phyloP scores from a whole-genome alignment of 2,797 vertebrate species.

The Liparis tanakae region DNA sequence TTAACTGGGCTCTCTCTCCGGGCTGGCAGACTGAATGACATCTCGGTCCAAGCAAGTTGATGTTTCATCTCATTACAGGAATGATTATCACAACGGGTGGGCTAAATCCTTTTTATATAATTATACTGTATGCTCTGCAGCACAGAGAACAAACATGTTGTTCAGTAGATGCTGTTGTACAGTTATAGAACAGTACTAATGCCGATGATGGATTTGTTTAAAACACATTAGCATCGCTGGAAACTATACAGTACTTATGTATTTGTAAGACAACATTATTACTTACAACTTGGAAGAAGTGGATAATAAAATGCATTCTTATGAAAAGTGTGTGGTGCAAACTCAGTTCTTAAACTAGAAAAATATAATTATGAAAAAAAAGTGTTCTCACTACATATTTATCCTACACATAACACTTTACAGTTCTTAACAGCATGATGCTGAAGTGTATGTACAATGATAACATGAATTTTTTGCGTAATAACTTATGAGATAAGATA shows the following conservation, averaged over 20 bases:
- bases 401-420: not conserved
- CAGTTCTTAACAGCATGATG: not conserved
- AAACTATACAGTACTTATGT: conserved; percentile 14
- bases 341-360: not conserved
- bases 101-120: conserved; percentile 27
- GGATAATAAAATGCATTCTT: not conserved
- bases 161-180: conserved; percentile 1
- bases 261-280: too few relatives aligned
- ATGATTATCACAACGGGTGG: conserved; percentile 35
- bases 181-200: conserved; percentile 19
- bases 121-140: conserved; percentile 11
- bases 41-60: conserved; percentile 26
- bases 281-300: not conserved
- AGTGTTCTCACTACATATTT: not conserved
- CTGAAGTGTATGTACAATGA: not conserved
- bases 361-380: not conserved
- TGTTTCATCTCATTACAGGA: conserved; percentile 46
- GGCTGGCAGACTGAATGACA: conserved; percentile 27
- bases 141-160: conserved; percentile 24
- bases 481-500: too few relatives aligned
- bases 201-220: conserved; percentile 26
- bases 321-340: not conserved
- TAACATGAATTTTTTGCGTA: too few relatives aligned
- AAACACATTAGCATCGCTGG: conserved; percentile 17
- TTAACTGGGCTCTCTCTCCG: conserved; percentile 6